Evolutionary conservation across 2,888 invertebrate genomes (phyloP), one percentile per base, ranked within the genome.

Genomic region (Tubulanus polymorphus): DNA sequence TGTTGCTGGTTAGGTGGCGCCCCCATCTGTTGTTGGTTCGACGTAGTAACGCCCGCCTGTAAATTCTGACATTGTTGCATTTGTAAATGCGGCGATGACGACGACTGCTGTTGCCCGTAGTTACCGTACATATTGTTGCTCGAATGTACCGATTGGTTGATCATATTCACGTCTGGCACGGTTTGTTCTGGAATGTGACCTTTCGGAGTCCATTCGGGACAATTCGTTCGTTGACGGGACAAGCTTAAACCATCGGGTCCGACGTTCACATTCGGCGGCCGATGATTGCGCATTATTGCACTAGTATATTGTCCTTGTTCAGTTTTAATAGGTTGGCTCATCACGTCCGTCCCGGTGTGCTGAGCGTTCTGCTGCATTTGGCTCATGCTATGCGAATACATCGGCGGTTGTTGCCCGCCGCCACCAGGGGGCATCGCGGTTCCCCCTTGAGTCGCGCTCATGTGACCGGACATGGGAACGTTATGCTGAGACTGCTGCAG

Each of bases 231-330:
- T 12, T 72, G 70, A 57, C 77, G 75, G 25, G 76, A 73, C 45
- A 78, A 78, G 62, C 78, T 79, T 48, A 83, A 72, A 35, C 82
- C 81, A 57, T 83, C 84, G 5, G 83, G 81, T 35, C 83, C 83
- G 29, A 84, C 82, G 62, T 81, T 83, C n/a, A 84, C 83, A 75
- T 85, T 84, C 20, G 85, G 84, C 63, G 84, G 83, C 72, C 85
- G 83, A 68, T 85, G 85, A 54, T 72, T 73, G 26, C 75, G 65
- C 74, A 75, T 71, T 46, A 74, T 68, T 57, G 75, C 68, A 66
- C 74, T 76, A 32, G 74, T 74, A 56, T 71, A 76, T 15, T 20
- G 62, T 64, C 27, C 51, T 50, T 1, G 68, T 65, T 51, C 63
- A 68, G 3, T 68, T 66, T 15, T 63, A 63, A 37, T 66, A 10